These are phyloP conservation scores for Petaurus breviceps DNA, from an alignment of 2,113 vertebrate genomes.

Conservation along the genomic window DNA sequence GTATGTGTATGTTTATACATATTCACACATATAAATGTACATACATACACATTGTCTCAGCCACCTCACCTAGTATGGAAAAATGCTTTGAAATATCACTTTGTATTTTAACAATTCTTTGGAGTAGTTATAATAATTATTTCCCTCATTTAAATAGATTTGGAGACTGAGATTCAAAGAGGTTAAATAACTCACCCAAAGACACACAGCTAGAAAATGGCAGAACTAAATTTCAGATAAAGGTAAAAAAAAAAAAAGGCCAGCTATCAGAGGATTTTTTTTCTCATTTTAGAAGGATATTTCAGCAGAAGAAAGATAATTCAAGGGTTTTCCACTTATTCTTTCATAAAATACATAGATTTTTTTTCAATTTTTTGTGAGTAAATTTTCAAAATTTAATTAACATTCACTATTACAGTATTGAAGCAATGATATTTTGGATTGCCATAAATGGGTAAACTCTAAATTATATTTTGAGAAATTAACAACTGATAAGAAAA, in stretches of 20 bases:
- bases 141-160: background rate
- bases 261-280: background rate
- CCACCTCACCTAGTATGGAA: background rate
- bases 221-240: background rate
- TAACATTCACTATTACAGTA: background rate
- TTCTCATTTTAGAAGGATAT: background rate
- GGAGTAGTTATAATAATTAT: background rate
- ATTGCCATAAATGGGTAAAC: background rate
- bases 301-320: too few relatives aligned
- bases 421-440: background rate
- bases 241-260: background rate
- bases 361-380: background rate
- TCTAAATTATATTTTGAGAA: slow-evolving; percentile 11
- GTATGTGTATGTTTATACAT: background rate
- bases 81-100: background rate
- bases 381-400: slow-evolving; percentile 24
- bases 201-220: background rate
- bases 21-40: background rate
- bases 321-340: too few relatives aligned
- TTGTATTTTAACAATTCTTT: background rate
- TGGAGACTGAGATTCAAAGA: background rate
- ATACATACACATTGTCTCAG: background rate
- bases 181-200: background rate
- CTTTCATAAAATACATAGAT: background rate
- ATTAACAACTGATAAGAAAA: background rate